phyloP scores from a whole-genome alignment of 2,797 vertebrate species.

The Falco novaeseelandiae region DNA sequence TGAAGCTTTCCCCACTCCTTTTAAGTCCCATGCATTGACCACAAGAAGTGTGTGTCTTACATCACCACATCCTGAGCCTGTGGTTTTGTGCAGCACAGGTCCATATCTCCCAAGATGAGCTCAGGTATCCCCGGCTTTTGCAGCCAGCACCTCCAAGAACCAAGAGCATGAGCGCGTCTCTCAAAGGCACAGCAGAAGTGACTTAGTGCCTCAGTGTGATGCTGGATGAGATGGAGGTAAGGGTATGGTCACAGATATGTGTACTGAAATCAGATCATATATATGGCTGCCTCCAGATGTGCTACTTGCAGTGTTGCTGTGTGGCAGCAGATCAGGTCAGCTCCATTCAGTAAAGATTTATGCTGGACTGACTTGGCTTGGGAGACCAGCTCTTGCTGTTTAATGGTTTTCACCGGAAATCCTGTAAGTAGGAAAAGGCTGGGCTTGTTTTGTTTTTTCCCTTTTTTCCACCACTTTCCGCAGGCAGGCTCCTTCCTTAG shows the following conservation, averaged over 20 bases:
- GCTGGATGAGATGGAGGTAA: neutral
- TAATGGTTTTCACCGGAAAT: neutral
- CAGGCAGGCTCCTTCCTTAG: neutral
- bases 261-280: neutral
- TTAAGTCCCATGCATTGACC: neutral
- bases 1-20: neutral
- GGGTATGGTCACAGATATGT: neutral
- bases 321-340: neutral
- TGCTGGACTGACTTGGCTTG: neutral
- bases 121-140: neutral
- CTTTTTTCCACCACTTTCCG: neutral
- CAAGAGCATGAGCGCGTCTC: neutral
- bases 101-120: neutral
- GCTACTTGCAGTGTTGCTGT: neutral
- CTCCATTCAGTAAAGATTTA: neutral
- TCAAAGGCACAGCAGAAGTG: neutral
- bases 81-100: neutral
- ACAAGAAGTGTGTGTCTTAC: neutral
- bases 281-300: neutral
- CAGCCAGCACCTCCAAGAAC: neutral
- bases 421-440: neutral
- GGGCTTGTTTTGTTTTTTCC: neutral
- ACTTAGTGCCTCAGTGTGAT: fast-evolving
- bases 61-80: neutral
- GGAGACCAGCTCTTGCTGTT: neutral